A percentile compares a stretch with the other conserved stretches of the same genome.
phyloP scores from a whole-genome alignment of 2,797 vertebrate genomes.

The Distichodus sexfasciatus region DNA sequence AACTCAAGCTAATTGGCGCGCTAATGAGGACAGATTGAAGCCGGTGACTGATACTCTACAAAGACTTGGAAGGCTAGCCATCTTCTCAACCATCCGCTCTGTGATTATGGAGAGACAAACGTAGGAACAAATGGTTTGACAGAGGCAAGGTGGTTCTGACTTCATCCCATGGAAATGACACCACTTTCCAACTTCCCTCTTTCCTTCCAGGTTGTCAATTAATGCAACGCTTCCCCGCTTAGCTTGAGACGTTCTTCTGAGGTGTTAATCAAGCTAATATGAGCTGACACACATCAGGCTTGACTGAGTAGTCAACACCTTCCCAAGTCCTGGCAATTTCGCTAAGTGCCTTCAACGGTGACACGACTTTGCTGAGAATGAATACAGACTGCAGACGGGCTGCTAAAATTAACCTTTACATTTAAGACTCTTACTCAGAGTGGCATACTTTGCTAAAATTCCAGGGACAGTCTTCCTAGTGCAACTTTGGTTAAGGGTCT shows the following conservation, averaged over 20 bases:
- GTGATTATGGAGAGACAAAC: background rate
- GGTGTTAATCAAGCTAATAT: background rate
- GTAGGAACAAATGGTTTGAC: background rate
- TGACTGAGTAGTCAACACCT: background rate
- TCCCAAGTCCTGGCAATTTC: background rate
- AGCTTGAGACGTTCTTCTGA: background rate
- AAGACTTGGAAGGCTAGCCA: too few species aligned
- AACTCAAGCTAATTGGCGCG: constrained; percentile 37
- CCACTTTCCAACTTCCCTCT: background rate
- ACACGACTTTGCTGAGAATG: background rate
- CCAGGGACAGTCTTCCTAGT: too few species aligned
- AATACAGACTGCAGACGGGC: background rate
- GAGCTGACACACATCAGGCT: constrained; percentile 1
- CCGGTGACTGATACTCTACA: background rate
- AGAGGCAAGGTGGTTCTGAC: background rate
- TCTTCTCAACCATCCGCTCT: background rate
- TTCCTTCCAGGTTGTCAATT: background rate
- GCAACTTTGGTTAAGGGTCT: too few species aligned
- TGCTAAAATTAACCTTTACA: too few species aligned
- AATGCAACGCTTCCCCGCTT: background rate
- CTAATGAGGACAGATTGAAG: constrained; percentile 29
- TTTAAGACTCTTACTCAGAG: too few species aligned
- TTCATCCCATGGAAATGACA: background rate
- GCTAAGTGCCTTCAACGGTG: background rate
- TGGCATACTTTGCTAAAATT: too few species aligned